A percentile compares a stretch with the other conserved stretches of the same genome.
Evolutionary conservation across 2,113 vertebrate species (phyloP).

Genomic region (Chiloscyllium plagiosum): DNA sequence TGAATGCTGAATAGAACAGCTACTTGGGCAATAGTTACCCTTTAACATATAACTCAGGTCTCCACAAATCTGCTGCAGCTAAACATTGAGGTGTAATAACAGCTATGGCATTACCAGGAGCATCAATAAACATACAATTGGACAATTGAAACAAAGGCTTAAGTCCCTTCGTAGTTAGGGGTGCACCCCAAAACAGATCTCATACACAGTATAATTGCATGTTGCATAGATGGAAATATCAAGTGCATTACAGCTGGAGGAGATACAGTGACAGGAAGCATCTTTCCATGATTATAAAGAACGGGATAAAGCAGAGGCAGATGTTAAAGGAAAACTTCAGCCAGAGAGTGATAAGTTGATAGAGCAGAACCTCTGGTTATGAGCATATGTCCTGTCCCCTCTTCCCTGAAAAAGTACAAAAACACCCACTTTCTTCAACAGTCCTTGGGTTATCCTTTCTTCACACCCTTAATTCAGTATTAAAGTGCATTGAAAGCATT

Average conservation of each 20-base stretch:
- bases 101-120: background rate
- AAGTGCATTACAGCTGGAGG: background rate
- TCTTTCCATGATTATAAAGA: background rate
- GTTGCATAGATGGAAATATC: background rate
- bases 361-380: background rate
- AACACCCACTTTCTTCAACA: too few relatives aligned
- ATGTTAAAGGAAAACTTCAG: background rate
- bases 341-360: background rate
- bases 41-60: background rate
- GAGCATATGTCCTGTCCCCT: background rate
- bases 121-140: background rate
- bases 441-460: background rate
- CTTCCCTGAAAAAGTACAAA: background rate
- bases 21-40: background rate
- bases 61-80: background rate
- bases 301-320: background rate
- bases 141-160: background rate
- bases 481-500: background rate
- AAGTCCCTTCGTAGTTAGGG: background rate
- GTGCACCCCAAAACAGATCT: background rate
- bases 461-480: background rate
- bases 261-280: background rate
- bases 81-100: too few relatives aligned
- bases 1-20: background rate
- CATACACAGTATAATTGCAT: background rate